Evolutionary conservation across 2,113 vertebrate genomes (phyloP), one percentile per base, ranked within the genome.

Genomic region (Ptilonorhynchus violaceus): DNA sequence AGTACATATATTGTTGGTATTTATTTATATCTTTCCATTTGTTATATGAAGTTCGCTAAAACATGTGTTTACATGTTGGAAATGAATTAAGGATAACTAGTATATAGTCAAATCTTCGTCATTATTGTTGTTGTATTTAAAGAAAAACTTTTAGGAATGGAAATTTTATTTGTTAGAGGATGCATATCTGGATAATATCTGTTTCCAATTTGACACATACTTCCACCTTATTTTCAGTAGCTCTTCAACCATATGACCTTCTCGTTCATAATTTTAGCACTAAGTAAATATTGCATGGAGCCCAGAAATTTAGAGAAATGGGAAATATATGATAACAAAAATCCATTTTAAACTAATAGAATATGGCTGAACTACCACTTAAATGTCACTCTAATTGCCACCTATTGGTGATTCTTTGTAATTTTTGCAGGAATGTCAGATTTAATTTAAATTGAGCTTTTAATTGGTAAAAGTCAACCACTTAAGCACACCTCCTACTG

Each of bases 371-470:
- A 44, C 52, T 78, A 41, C 50, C 46, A 74, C 53, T 75, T 76
- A 58, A 74, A 88, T 90, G 31, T 73, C 15, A 35, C 28, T 80
- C 27, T 20, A 88, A 19, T 77, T 74, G 59, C 56, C 15, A 12
- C 37, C 14, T 88, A 78, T 90, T 89, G 89, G 85, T 81, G 68
- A 55, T 15, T 96, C 68, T 73, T 75, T 70, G 20, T 50, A 85
- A 94, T 73, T 80, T 93, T 93, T 8, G 0, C 50, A 63, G 13
- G 47, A 80, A 87, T 63, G 88, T 58, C 91, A 93, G 73, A 30
- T 95, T 94, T 85, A 95, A 91, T 96, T 94, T 90, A 91, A 84
- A 52, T 72, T 76, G 20, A 92, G 60, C 79, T 94, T 96, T 47
- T 76, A 93, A 83, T 62, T 82, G 88, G 24, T 88, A 78, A 72